phyloP scores from a whole-genome alignment of 2,888 invertebrate species.

The Callosobruchus maculatus region DNA sequence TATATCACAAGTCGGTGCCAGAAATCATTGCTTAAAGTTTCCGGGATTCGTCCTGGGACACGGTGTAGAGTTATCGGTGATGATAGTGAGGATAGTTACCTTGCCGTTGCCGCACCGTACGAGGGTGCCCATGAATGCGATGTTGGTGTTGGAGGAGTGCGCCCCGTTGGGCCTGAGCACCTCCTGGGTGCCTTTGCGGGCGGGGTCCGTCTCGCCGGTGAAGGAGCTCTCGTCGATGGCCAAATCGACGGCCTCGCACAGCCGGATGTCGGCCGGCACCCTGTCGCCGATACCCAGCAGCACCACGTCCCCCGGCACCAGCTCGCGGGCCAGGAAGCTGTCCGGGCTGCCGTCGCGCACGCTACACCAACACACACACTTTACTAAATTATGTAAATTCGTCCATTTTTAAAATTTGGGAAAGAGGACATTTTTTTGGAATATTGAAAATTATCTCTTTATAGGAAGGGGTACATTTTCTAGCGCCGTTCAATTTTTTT shows the following conservation, averaged over 20 bases:
- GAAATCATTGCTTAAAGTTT: too few relatives aligned
- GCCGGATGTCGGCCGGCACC: constrained; percentile 92
- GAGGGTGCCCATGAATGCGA: constrained; percentile 97
- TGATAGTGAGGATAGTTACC: constrained; percentile 51
- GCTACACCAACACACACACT: constrained; percentile 53
- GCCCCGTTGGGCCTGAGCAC: constrained; percentile 54
- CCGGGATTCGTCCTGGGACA: too few relatives aligned
- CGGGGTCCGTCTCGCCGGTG: constrained; percentile 97
- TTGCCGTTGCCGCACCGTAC: constrained; percentile 95
- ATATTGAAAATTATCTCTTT: too few relatives aligned
- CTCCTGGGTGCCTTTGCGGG: constrained; percentile 68
- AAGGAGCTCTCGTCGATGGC: constrained; percentile 97
- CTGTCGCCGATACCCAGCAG: constrained; percentile 91
- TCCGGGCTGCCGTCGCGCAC: constrained; percentile 83
- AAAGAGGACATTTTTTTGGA: too few relatives aligned
- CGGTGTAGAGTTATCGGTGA: too few relatives aligned
- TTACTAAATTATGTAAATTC: too few relatives aligned
- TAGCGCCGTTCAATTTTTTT: too few relatives aligned
- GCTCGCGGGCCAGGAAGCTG: constrained; percentile 87
- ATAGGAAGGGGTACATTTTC: too few relatives aligned
- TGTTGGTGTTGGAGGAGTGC: constrained; percentile 73
- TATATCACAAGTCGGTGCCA: too few relatives aligned
- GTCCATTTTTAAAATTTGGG: too few relatives aligned
- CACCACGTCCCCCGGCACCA: constrained; percentile 97
- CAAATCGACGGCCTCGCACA: constrained; percentile 90